phyloP scores from a whole-genome alignment of 2,113 vertebrate species.

The Forbesichthys agassizii region DNA sequence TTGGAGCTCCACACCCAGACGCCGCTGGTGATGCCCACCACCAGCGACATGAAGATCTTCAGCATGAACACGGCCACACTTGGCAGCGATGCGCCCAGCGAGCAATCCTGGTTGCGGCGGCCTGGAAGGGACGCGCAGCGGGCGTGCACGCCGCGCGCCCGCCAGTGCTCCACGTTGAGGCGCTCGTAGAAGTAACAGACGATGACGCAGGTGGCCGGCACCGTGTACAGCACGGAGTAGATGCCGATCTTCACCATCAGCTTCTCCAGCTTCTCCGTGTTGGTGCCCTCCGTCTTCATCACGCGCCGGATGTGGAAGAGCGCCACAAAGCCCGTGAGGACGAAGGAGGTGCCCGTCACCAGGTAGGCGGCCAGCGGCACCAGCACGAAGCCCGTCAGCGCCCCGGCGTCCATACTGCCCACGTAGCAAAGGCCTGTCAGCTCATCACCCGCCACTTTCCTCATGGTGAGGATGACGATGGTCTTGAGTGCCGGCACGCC shows the following conservation, averaged over 20 bases:
- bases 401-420: slow-evolving; percentile 85
- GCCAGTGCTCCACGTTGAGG: slow-evolving; percentile 95
- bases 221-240: slow-evolving; percentile 97
- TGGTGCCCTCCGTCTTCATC: slow-evolving; percentile 96
- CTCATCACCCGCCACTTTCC: slow-evolving; percentile 95
- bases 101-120: slow-evolving; percentile 82
- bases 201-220: slow-evolving; percentile 96
- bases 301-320: slow-evolving; percentile 97
- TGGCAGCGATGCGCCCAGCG: slow-evolving; percentile 87
- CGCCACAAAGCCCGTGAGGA: slow-evolving; percentile 94
- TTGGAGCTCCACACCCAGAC: slow-evolving; percentile 99
- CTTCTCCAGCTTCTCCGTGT: slow-evolving; percentile 98
- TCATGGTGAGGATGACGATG: slow-evolving; percentile 92
- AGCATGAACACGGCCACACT: slow-evolving; percentile 96
- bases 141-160: slow-evolving; percentile 82
- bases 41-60: slow-evolving; percentile 99
- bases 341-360: slow-evolving; percentile 93
- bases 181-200: slow-evolving; percentile 97
- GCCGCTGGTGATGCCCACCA: slow-evolving; percentile 97
- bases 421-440: slow-evolving; percentile 96
- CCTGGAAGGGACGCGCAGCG: slow-evolving; percentile 78
- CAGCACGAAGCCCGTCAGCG: slow-evolving; percentile 91
- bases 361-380: slow-evolving; percentile 94
- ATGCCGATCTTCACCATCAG: slow-evolving; percentile 98
- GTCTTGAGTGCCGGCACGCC: slow-evolving; percentile 95